Conservation (phyloP, 2,113 vertebrate genomes). For the Cyphomyrus plagiostoma region DNA sequence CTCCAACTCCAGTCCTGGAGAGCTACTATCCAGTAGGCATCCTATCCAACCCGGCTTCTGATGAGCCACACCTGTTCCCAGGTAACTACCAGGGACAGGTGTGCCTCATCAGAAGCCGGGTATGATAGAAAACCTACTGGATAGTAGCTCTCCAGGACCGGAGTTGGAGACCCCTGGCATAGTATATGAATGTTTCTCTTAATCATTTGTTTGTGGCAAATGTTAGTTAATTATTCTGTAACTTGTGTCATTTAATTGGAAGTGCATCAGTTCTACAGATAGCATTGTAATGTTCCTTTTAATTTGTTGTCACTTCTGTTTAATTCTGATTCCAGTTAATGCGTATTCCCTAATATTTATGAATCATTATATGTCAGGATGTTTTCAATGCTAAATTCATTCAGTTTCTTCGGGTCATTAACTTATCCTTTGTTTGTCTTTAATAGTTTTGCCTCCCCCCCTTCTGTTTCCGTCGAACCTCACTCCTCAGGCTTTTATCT, state of each 20-base stretch:
- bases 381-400: not conserved
- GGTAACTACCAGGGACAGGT: too few relatives aligned
- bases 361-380: not conserved
- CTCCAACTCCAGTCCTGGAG: too few relatives aligned
- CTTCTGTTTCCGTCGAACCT: not conserved
- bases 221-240: not conserved
- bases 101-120: too few relatives aligned
- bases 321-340: not conserved
- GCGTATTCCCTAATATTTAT: not conserved
- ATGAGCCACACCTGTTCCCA: too few relatives aligned
- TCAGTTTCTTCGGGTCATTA: not conserved
- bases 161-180: too few relatives aligned
- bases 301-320: not conserved
- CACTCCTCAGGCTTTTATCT: slow-evolving; percentile 9
- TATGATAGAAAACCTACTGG: too few relatives aligned
- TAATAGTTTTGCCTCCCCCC: not conserved
- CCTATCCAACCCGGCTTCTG: too few relatives aligned
- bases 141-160: too few relatives aligned
- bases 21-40: too few relatives aligned
- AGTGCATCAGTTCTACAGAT: not conserved
- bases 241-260: not conserved
- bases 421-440: not conserved
- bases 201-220: not conserved
- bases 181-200: not conserved
- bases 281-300: not conserved